Evolutionary conservation across 2,113 vertebrate genomes (phyloP).

Genomic region (Scalopus aquaticus): DNA sequence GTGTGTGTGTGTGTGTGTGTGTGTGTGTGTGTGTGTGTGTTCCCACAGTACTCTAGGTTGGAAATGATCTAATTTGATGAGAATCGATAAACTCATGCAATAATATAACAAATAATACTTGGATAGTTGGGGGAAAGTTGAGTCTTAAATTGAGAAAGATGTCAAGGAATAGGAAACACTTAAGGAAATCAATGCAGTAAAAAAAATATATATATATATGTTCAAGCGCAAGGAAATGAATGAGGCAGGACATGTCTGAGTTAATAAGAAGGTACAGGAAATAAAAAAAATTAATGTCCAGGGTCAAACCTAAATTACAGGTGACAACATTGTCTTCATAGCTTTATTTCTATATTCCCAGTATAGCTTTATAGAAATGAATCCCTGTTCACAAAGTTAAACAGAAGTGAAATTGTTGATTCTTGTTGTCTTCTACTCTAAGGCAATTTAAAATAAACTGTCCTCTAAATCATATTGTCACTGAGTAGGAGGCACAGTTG

Average conservation of each 20-base stretch:
- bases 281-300: accelerated
- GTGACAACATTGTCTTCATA: too few species aligned
- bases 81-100: background rate
- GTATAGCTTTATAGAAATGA: background rate
- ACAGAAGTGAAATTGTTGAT: background rate
- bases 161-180: background rate
- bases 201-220: background rate
- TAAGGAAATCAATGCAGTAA: background rate
- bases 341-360: background rate
- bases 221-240: background rate
- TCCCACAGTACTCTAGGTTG: background rate
- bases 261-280: background rate
- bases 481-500: background rate
- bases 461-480: background rate
- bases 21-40: background rate
- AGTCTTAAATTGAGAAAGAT: background rate
- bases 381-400: background rate
- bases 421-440: background rate
- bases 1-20: background rate
- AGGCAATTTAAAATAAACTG: background rate
- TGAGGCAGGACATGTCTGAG: background rate
- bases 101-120: background rate
- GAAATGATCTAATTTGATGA: background rate
- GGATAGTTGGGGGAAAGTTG: background rate
- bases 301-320: background rate